phyloP scores from a whole-genome alignment of 1,140 invertebrate genomes.

The Eriosoma lanigerum region DNA sequence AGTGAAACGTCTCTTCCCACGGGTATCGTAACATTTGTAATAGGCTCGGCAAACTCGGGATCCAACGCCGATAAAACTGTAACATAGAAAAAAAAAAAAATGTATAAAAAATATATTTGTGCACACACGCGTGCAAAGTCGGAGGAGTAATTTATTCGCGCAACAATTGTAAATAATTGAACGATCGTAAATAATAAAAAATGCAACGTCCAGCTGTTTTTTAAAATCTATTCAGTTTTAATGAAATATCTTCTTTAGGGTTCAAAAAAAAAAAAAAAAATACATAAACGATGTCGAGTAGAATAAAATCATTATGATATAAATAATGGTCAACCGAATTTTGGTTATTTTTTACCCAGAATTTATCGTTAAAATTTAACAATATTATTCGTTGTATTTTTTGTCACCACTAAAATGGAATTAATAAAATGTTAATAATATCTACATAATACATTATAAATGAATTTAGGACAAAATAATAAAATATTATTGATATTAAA shows the following conservation, averaged over 20 bases:
- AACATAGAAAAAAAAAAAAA: slow-evolving; percentile 58
- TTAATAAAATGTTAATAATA: no score
- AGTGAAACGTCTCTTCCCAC: slow-evolving; percentile 82
- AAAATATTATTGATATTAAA: no score
- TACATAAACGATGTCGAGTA: not conserved
- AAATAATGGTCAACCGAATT: not conserved
- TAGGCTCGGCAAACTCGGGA: slow-evolving; percentile 81
- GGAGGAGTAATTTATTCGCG: slow-evolving; percentile 32
- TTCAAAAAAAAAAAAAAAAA: not conserved
- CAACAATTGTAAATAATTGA: slow-evolving; percentile 44
- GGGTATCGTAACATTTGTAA: slow-evolving; percentile 84
- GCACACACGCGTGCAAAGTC: not conserved
- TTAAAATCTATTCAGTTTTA: slow-evolving; percentile 31
- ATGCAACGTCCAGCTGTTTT: not conserved
- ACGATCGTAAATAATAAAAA: slow-evolving; percentile 33
- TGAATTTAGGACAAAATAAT: no score
- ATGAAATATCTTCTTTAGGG: slow-evolving; percentile 21
- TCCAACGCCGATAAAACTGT: slow-evolving; percentile 74
- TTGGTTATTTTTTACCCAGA: not conserved
- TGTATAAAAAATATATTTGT: not conserved
- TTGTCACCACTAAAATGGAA: no score
- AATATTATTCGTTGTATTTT: no score
- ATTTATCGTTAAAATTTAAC: no score
- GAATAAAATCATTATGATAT: not conserved
- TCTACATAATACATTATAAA: no score